phyloP scores from a whole-genome alignment of 2,797 vertebrate genomes.

The Odontamblyopus rebecca region DNA sequence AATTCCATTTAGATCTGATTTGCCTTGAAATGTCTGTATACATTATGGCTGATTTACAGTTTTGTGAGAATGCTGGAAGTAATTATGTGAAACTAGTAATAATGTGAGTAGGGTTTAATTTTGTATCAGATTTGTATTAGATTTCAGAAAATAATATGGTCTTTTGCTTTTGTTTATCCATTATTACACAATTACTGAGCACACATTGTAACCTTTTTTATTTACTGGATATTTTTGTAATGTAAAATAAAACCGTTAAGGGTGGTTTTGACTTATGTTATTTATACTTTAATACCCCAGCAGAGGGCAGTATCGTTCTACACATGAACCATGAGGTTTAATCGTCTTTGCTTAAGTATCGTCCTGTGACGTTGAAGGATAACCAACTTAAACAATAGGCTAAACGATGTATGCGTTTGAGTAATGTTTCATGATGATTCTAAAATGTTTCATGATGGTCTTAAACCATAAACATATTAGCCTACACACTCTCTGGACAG shows the following conservation, averaged over 20 bases:
- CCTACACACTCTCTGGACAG: neutral
- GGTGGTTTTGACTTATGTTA: no score
- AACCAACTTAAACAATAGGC: no score
- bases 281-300: slow-evolving; percentile 17
- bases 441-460: no score
- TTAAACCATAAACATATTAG: no score
- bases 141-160: neutral
- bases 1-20: neutral
- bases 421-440: no score
- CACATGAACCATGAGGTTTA: neutral
- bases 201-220: no score
- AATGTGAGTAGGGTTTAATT: neutral
- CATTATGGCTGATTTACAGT: neutral
- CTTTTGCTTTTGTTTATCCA: neutral
- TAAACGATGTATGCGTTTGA: no score
- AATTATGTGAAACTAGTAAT: neutral
- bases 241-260: neutral
- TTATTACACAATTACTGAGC: no score
- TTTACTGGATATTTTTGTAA: neutral
- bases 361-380: no score
- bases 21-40: neutral
- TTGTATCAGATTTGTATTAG: neutral
- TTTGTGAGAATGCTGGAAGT: neutral
- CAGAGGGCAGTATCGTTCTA: slow-evolving; percentile 45
- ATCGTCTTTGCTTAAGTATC: no score